A percentile compares a stretch with the other conserved stretches of the same genome.
phyloP scores from a whole-genome alignment of 2,888 invertebrate genomes.

The Andricus curvator region DNA sequence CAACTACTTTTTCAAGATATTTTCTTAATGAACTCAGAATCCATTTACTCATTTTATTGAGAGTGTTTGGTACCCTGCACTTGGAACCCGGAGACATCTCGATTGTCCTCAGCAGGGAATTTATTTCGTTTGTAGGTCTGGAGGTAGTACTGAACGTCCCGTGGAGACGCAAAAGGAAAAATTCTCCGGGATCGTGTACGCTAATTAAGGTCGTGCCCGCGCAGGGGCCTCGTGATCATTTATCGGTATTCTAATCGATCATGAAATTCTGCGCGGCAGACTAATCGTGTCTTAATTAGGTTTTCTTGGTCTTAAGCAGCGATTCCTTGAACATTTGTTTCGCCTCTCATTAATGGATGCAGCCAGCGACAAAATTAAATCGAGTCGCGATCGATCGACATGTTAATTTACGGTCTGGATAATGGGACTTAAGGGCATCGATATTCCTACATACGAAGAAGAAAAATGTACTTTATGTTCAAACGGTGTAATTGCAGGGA shows the following conservation, averaged over 20 bases:
- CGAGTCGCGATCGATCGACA: constrained; percentile 41
- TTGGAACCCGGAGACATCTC: constrained; percentile 35
- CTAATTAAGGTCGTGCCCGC: constrained; percentile 73
- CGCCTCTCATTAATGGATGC: constrained; percentile 40
- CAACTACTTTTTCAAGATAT: too few species aligned
- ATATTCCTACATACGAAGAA: constrained; percentile 5
- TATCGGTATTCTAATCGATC: constrained; percentile 73
- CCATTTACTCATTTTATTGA: not conserved
- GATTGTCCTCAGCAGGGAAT: constrained; percentile 5
- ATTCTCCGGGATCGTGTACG: constrained; percentile 59
- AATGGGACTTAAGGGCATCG: constrained; percentile 14
- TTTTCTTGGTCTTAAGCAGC: constrained; percentile 56
- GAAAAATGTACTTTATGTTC: constrained; percentile 21
- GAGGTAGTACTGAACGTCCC: not conserved
- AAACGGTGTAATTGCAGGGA: constrained; percentile 20
- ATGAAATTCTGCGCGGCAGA: constrained; percentile 68
- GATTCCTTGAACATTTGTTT: constrained; percentile 42
- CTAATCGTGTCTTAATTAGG: constrained; percentile 75
- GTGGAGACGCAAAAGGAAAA: constrained; percentile 11
- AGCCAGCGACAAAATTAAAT: constrained; percentile 40
- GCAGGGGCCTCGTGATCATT: constrained; percentile 63
- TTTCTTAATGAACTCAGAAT: too few species aligned
- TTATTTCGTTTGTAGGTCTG: constrained; percentile 29
- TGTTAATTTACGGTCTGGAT: constrained; percentile 40
- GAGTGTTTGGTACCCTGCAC: not conserved